Percentiles rank a stretch among this genome's conserved stretches.
phyloP scores from a whole-genome alignment of 2,113 vertebrate genomes.

The Gopherus evgoodei region DNA sequence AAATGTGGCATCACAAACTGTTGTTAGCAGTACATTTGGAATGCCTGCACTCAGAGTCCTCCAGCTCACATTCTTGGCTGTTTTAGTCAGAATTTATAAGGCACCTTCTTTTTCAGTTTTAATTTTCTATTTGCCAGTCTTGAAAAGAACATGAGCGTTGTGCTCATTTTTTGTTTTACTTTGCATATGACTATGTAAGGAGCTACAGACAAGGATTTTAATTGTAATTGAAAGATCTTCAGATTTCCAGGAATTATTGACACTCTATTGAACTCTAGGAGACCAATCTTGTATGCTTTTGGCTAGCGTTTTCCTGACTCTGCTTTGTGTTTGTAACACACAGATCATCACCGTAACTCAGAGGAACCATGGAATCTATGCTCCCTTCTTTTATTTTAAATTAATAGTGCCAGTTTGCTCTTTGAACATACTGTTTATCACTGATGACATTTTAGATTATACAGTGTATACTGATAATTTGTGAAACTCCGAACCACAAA shows the following conservation, averaged over 20 bases:
- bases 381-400: neutral
- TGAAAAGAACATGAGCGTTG: fast-evolving
- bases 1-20: neutral
- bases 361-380: fast-evolving
- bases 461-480: too few relatives aligned
- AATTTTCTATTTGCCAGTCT: neutral
- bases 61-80: neutral
- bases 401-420: neutral
- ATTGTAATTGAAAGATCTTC: neutral
- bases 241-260: neutral
- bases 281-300: slow-evolving; percentile 14
- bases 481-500: neutral
- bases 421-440: neutral
- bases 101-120: neutral
- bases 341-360: neutral
- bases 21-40: neutral
- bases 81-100: neutral
- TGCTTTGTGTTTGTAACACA: neutral
- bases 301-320: neutral
- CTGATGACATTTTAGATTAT: neutral
- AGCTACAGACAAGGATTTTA: neutral
- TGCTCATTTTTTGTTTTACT: neutral
- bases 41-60: slow-evolving; percentile 4
- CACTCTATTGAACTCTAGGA: neutral
- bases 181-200: neutral